Conservation (phyloP, 2,797 vertebrate species). For the Taeniopygia guttata region DNA sequence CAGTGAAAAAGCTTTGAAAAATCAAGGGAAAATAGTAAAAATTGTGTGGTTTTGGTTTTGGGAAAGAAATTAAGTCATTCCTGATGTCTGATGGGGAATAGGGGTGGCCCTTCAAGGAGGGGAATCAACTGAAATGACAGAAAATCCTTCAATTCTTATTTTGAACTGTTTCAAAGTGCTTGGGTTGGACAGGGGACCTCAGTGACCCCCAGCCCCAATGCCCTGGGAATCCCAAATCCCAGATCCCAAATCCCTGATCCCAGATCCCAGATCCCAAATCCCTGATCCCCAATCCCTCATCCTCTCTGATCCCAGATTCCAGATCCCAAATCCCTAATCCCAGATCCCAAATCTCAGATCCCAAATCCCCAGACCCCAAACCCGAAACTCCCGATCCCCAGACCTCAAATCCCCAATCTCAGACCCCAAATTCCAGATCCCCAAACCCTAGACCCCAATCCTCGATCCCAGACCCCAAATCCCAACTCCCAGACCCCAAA, state of each 20-base stretch:
- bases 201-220: background rate
- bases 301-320: fast-evolving
- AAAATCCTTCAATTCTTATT: fast-evolving
- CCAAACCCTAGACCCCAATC: too few species aligned
- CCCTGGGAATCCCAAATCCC: background rate
- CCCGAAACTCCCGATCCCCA: too few species aligned
- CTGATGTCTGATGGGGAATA: background rate
- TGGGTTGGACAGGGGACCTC: background rate
- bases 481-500: too few species aligned
- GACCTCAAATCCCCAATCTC: fast-evolving
- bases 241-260: fast-evolving
- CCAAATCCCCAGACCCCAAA: too few species aligned
- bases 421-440: too few species aligned
- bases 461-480: too few species aligned
- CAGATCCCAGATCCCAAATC: fast-evolving
- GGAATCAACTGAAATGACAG: background rate
- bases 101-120: background rate
- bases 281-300: fast-evolving
- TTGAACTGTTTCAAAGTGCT: background rate
- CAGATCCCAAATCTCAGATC: background rate
- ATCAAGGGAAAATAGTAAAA: background rate
- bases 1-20: background rate
- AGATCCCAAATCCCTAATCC: fast-evolving
- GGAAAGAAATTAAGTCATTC: fast-evolving
- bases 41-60: fast-evolving